Evolutionary conservation across 1,140 invertebrate genomes (phyloP).

Genomic region (Calliopsis andreniformis): DNA sequence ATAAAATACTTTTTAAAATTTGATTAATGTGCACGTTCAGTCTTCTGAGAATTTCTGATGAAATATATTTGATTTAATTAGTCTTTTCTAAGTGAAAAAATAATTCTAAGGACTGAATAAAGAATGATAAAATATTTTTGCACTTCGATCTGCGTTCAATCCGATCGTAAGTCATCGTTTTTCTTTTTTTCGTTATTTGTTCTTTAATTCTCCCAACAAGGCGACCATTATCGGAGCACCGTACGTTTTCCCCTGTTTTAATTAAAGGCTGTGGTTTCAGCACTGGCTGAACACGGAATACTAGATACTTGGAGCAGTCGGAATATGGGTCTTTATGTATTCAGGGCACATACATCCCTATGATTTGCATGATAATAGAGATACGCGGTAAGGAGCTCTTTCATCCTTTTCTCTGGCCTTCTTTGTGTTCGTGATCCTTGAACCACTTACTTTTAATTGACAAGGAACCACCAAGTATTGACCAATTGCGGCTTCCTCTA

Average conservation of each 20-base stretch:
- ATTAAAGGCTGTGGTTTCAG: conserved; percentile 44
- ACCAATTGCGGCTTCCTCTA: too few relatives aligned
- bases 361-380: conserved; percentile 31
- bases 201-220: conserved; percentile 1
- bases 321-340: conserved; percentile 2
- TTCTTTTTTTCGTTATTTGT: not conserved
- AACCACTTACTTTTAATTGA: not conserved
- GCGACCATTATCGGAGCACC: not conserved
- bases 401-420: not conserved
- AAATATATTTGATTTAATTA: too few relatives aligned
- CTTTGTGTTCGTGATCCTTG: not conserved
- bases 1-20: too few relatives aligned
- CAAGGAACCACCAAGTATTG: not conserved
- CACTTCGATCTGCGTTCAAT: too few relatives aligned
- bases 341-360: conserved; percentile 9
- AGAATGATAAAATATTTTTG: too few relatives aligned
- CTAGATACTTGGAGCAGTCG: conserved; percentile 12
- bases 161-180: not conserved
- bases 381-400: not conserved
- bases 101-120: too few relatives aligned
- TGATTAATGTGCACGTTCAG: too few relatives aligned
- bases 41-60: too few relatives aligned
- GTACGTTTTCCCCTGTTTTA: conserved; percentile 34
- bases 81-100: too few relatives aligned
- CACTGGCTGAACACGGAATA: conserved; percentile 23